A percentile compares a stretch with the other conserved stretches of the same genome.
Conservation (phyloP, 2,113 vertebrate genomes). For the Ellobius talpinus region DNA sequence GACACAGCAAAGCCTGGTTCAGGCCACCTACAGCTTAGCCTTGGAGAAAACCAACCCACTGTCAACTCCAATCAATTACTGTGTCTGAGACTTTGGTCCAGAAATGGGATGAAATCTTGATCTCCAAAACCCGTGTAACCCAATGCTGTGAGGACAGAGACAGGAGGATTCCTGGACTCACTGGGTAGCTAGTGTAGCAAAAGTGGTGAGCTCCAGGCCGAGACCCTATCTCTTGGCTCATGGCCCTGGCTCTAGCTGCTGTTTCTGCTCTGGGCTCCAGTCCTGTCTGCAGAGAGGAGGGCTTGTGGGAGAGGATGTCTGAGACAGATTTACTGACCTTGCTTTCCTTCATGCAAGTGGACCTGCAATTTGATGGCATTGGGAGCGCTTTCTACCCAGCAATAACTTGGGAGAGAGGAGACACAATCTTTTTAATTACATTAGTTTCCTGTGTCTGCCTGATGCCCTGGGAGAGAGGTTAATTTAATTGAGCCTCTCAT, state of each 20-base stretch:
- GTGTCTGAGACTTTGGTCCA: neutral
- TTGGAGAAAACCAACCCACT: neutral
- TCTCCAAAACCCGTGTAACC: neutral
- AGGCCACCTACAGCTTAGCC: neutral
- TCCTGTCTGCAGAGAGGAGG: neutral
- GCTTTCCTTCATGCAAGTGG: neutral
- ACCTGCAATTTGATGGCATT: neutral
- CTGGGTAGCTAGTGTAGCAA: too few species aligned
- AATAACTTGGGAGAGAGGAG: slow-evolving; percentile 34
- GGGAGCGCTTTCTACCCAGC: slow-evolving; percentile 42
- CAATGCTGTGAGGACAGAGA: neutral
- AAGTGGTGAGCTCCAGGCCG: neutral
- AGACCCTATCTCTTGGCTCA: neutral
- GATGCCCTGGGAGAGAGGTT: slow-evolving; percentile 51
- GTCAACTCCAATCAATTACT: too few species aligned
- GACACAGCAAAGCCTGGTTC: neutral
- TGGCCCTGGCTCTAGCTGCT: neutral
- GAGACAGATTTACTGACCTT: neutral
- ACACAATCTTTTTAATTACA: slow-evolving; percentile 71
- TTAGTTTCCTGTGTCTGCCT: slow-evolving; percentile 31
- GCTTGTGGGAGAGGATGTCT: neutral
- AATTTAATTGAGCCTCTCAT: slow-evolving; percentile 65
- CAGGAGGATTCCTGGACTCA: neutral
- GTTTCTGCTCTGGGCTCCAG: neutral
- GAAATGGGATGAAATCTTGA: neutral